Percentiles rank a stretch among this genome's conserved stretches.
Evolutionary conservation across 23 tunicate genomes (phyloP).

Genomic region (Styela clava): DNA sequence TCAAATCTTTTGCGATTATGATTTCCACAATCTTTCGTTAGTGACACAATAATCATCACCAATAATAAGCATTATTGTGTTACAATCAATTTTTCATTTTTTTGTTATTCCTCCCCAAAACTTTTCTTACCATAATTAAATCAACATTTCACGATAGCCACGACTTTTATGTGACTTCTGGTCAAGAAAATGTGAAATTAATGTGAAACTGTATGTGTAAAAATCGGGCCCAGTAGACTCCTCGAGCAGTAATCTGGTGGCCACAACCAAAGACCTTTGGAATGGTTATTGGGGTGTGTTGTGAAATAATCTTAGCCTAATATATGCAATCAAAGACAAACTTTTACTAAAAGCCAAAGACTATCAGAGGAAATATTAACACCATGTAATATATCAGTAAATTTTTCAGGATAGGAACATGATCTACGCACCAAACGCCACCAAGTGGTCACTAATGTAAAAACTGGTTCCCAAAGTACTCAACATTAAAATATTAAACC

Average conservation of each 20-base stretch:
- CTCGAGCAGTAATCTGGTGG: no score
- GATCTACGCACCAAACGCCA: no score
- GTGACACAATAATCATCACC: not conserved
- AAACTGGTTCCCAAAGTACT: no score
- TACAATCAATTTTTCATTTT: not conserved
- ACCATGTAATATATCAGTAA: no score
- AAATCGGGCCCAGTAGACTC: no score
- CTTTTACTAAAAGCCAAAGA: not conserved
- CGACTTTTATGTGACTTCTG: not conserved
- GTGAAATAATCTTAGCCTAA: no score
- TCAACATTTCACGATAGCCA: slow-evolving; percentile 26
- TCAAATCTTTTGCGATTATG: not conserved
- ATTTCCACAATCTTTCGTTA: not conserved
- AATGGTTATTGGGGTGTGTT: not conserved
- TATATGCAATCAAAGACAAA: not conserved
- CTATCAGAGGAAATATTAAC: no score
- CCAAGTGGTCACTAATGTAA: no score
- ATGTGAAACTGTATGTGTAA: not conserved
- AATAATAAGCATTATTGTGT: not conserved
- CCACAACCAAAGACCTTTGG: not conserved
- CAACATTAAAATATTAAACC: no score
- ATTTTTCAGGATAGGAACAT: no score
- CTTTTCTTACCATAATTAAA: slow-evolving; percentile 21
- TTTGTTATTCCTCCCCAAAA: not conserved
- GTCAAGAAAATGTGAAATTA: not conserved